Base-by-base conservation (phyloP, 2,113 vertebrate genomes). In the Zosterops japonicus region DNA sequence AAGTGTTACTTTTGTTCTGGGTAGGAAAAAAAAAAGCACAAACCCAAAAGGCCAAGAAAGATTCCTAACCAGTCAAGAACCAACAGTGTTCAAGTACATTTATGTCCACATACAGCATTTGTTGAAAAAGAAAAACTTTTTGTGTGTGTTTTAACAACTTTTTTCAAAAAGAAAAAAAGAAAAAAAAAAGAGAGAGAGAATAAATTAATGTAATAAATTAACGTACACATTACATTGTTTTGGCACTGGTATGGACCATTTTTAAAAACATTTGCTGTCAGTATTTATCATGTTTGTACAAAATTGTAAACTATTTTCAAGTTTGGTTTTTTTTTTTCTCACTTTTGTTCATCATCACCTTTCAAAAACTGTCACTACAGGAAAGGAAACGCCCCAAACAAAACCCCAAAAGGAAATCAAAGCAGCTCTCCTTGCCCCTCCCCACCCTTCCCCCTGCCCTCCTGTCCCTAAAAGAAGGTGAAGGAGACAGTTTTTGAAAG, bases 231-330 rank as follows among this genome's bases (percentile, higher is more conserved):
- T 93, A 97, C 94, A 95, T 94, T 86, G 67, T 96, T 97, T 97
- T 96, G 86, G 95, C 80, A 96, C 87, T 87, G 85, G 31, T 57
- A 97, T 93, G 87, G 89, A 81, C 94, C 92, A 52, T 95, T 95
- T 94, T 91, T 79, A 96, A 95, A 96, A 96, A 94, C 96, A 94
- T 70, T 91, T 97, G 92, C 71, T 94, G 85, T 89, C 74, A 82
- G 74, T 91, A 96, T 93, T 93, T 86, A 93, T 87, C 94, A 95
- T 80, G 79, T 94, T 97, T 95, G 77, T 97, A 97, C 95, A 97
- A 97, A 98, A 95, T 24, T 95, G 96, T 97, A 96, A 97, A 96
- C 94, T 94, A 57, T 96, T 96, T 97, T 98, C 95, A 97, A 95
- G 91, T 95, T 83, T 87, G 57, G 4, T 57, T 29, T 24, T 36